Conservation (phyloP, 2,113 vertebrate genomes). For the Urocolius indicus region DNA sequence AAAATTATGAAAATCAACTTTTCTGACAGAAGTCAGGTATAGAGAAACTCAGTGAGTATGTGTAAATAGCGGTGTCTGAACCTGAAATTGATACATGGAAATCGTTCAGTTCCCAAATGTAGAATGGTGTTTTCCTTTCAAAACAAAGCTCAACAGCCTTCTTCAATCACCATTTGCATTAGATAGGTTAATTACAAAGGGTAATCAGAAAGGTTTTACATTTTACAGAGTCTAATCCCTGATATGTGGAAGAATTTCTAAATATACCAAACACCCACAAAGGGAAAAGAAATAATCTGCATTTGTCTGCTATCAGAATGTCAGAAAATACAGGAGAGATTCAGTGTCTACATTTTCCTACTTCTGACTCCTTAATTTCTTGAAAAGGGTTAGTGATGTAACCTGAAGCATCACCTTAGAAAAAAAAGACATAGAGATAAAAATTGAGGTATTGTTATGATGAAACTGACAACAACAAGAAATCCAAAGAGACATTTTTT, state of each 20-base stretch:
- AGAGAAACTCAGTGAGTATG: neutral
- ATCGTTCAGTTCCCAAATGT: neutral
- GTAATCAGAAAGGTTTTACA: neutral
- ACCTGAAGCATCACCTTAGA: neutral
- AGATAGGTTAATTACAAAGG: neutral
- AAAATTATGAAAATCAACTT: neutral
- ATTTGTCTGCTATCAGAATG: neutral
- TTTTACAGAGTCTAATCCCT: neutral
- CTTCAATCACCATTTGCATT: neutral
- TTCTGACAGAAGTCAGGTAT: neutral
- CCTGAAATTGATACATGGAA: neutral
- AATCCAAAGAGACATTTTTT: neutral
- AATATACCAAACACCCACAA: neutral
- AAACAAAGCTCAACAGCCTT: neutral
- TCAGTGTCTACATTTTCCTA: neutral
- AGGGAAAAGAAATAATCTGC: neutral
- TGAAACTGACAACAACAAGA: neutral
- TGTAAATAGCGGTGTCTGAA: neutral
- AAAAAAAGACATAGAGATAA: neutral
- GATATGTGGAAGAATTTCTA: neutral
- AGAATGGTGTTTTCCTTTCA: neutral
- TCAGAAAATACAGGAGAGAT: neutral
- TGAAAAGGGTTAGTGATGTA: neutral
- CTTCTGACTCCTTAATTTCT: neutral
- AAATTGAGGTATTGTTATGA: neutral